Evolutionary conservation across 2,113 vertebrate genomes (phyloP).

Genomic region (Carlito syrichta): DNA sequence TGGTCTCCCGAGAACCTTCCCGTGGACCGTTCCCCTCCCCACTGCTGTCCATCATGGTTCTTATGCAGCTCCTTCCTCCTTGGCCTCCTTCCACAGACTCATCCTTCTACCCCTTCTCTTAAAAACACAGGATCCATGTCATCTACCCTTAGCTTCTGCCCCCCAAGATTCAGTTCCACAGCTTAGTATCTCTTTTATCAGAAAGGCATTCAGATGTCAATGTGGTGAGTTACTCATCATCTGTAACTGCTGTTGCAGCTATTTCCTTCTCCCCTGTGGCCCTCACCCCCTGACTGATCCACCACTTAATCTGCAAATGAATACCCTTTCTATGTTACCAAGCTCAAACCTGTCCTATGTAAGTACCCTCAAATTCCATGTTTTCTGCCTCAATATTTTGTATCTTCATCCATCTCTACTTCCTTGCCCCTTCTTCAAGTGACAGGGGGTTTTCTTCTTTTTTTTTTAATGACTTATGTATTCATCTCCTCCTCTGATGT

Average conservation of each 20-base stretch:
- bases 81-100: not conserved
- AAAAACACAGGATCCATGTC: not conserved
- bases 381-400: not conserved
- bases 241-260: not conserved
- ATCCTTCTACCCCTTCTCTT: not conserved
- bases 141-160: not conserved
- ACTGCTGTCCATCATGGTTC: not conserved
- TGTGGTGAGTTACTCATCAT: not conserved
- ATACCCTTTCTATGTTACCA: not conserved
- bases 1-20: not conserved
- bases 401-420: not conserved
- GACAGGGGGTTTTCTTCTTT: not conserved
- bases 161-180: not conserved
- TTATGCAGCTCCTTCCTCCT: not conserved
- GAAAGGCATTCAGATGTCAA: not conserved
- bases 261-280: not conserved
- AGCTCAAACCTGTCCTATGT: not conserved
- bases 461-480: not conserved
- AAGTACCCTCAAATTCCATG: not conserved
- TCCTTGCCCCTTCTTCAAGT: not conserved
- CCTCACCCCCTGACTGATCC: not conserved
- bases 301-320: not conserved
- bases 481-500: not conserved
- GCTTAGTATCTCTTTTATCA: not conserved
- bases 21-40: not conserved